Conservation (phyloP, 2,113 vertebrate genomes). For the Ammospiza caudacuta region DNA sequence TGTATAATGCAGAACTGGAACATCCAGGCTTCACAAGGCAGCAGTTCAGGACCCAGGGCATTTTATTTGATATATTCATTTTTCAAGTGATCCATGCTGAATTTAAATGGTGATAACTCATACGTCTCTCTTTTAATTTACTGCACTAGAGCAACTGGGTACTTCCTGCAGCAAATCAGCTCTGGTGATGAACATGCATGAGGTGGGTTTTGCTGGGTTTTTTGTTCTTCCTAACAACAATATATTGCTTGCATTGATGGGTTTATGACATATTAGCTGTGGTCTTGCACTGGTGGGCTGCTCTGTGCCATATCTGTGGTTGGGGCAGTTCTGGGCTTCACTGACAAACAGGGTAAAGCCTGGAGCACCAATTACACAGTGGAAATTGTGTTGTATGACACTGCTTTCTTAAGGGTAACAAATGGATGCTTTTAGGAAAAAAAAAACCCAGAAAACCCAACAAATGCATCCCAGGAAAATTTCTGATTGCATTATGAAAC, state of each 20-base stretch:
- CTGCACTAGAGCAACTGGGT: background rate
- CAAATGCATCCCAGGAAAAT: background rate
- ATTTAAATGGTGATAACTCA: conserved; percentile 24
- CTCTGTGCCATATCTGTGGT: background rate
- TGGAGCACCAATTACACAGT: background rate
- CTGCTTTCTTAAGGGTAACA: background rate
- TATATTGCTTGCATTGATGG: background rate
- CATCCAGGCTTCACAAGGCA: conserved; percentile 13
- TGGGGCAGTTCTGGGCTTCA: background rate
- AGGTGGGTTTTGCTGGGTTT: background rate
- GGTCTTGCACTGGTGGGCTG: background rate
- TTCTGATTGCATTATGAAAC: background rate
- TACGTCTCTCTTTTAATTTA: background rate
- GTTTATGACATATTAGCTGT: background rate
- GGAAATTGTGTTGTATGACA: background rate
- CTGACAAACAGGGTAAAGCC: background rate
- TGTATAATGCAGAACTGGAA: background rate
- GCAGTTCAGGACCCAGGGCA: background rate
- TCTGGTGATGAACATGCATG: background rate
- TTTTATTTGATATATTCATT: conserved; percentile 43
- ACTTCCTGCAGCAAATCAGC: background rate
- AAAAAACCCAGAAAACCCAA: background rate
- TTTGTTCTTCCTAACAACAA: background rate
- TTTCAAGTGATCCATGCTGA: background rate
- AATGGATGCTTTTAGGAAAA: background rate